A percentile compares a stretch with the other conserved stretches of the same genome.
Evolutionary conservation across 2,113 vertebrate genomes (phyloP).

Genomic region (Cynoglossus semilaevis): DNA sequence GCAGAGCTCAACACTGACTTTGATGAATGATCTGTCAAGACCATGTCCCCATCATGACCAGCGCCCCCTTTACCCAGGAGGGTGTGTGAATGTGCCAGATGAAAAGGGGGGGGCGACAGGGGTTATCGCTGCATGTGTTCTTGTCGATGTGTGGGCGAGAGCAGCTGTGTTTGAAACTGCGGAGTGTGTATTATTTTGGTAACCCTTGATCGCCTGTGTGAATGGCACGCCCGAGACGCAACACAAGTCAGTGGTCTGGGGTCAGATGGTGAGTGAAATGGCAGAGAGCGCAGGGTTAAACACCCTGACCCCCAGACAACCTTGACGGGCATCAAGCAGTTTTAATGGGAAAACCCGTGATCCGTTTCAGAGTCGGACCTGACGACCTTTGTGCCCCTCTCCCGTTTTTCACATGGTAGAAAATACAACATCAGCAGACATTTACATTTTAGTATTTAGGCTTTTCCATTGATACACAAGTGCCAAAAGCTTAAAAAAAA

Average conservation of each 20-base stretch:
- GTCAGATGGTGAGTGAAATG: constrained; percentile 49
- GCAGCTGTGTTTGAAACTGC: constrained; percentile 21
- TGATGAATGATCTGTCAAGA: constrained; percentile 77
- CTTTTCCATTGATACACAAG: too few species aligned
- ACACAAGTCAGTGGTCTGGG: constrained; percentile 51
- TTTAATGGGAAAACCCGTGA: constrained; percentile 71
- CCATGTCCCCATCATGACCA: constrained; percentile 52
- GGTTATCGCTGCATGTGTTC: constrained; percentile 45
- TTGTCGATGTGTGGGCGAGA: constrained; percentile 28
- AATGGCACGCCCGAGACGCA: constrained; percentile 42
- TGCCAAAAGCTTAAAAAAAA: too few species aligned
- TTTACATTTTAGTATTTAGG: too few species aligned
- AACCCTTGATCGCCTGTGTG: constrained; percentile 22
- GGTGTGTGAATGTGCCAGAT: constrained; percentile 5
- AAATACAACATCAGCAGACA: constrained; percentile 4
- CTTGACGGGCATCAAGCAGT: constrained; percentile 47
- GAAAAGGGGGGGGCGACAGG: background rate
- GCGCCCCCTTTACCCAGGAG: constrained; percentile 56
- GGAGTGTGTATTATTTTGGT: constrained; percentile 47
- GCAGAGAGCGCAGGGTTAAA: constrained; percentile 69
- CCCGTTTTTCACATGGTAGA: background rate
- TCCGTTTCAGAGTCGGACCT: constrained; percentile 58
- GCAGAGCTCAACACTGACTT: constrained; percentile 57
- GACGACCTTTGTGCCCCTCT: constrained; percentile 6
- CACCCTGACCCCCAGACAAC: constrained; percentile 60